Evolutionary conservation across 2,888 invertebrate genomes (phyloP), one percentile per base, ranked within the genome.

Genomic region (Cheilosia urbana): DNA sequence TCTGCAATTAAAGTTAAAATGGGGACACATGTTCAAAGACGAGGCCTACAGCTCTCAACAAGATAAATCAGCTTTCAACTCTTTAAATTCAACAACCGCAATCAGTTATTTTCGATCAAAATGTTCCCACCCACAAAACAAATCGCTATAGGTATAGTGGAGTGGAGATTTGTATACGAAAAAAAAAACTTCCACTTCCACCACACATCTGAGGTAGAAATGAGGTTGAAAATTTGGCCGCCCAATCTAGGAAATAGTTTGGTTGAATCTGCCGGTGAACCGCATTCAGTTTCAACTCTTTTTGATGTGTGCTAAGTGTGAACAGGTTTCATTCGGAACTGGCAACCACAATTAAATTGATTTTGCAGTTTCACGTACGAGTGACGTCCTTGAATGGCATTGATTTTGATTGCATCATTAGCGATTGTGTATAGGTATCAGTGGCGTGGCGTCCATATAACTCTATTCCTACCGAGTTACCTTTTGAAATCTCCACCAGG

Each of bases 301-400:
- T 65, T 72, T 69, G 72, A 79, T 79, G 65, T 79, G 79, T 72
- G 69, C 13, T 37, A 63, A 78, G 78, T 71, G 78, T 47, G 65
- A 79, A 72, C 79, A 72, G 79, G 63, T 79, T 79, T 49, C 58
- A 71, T 60, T 72, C 58, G 72, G 42, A 65, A 42, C 51, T 30
- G 58, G 58, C 65, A 79, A 79, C 79, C 79, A 51, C 79, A 79
- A 53, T 60, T 58, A 79, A 72, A 79, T 72, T 65, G 72, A 72
- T 72, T 72, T 79, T 34, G 37, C 58, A 58, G 51, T 79, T 60
- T 51, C 37, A 42, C 79, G 21, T 37, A 24, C n/a, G 15, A 2
- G 3, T 13, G 19, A 40, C 45, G 17, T 30, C 69, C 47, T 30
- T 19, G 37, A 37, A 57, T 11, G 55, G 51, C 63, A 71, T 78